Evolutionary conservation across 2,888 invertebrate genomes (phyloP), one percentile per base, ranked within the genome.

Genomic region (Thecophora atra): DNA sequence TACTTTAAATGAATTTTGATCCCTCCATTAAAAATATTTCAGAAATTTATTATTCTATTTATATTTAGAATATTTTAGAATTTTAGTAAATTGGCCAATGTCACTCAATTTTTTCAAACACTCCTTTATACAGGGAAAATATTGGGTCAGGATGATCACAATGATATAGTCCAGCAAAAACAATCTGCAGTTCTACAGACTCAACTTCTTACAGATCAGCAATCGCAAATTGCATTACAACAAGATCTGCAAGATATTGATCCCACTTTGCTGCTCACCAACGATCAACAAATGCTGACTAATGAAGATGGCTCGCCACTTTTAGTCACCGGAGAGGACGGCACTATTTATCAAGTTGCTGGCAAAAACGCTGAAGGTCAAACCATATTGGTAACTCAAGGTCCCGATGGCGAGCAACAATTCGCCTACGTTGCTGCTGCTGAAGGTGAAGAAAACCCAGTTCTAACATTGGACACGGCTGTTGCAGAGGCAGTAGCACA

Each of bases 301-400:
- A 89, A 89, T 75, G 87, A 89, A 52, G 91, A 91, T 78, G 91
- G 91, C 66, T 89, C 90, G 28, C 91, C 94, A 19, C 90, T 94
- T 75, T 90, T 94, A 80, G 94, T 94, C 54, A 91, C 94, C 0
- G 94, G 94, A 0, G 94, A 94, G 78, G 94, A 95, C 81, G 94
- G 95, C 24, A 87, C 87, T 2, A 86, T 87, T n/a, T 87, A 87
- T 76, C 81, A 91, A 88, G 92, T 93, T 42, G 91, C 92, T 0
- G 92, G 94, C n/a, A 93, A 94, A 80, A 93, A 93, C 78, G 92
- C 93, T 76, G 92, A 91, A 60, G 93, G 93, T 0, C 93, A 93
- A 82, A 93, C 93, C 0, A 88, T 93, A 74, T 85, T 94, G 63
- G 91, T 93, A 5, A 91, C 93, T 2, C 91, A 92, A 74, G 92